Percentiles rank a stretch among this genome's conserved stretches.
These are phyloP conservation scores for Aotus griseimembra DNA, from an alignment of 2,797 vertebrate species.

Conservation along the genomic window DNA sequence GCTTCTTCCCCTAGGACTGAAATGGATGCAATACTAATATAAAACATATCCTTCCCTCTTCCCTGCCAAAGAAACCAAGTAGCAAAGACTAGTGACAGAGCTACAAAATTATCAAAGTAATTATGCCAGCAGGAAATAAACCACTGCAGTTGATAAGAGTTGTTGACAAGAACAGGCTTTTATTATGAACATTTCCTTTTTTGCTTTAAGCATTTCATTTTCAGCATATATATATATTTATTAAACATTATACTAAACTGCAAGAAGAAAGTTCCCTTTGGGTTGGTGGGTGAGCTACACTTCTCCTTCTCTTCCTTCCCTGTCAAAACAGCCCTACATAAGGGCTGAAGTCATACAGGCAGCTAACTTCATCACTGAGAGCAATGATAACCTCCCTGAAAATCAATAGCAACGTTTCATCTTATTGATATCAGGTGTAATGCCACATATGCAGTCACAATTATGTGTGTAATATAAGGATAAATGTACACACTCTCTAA, in stretches of 20 bases:
- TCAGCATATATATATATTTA: neutral
- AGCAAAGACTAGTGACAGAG: neutral
- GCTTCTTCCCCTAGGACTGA: neutral
- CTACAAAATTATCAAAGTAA: neutral
- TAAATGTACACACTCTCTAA: neutral
- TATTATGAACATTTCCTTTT: neutral
- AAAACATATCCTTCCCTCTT: neutral
- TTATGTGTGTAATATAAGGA: no score
- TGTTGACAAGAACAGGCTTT: neutral
- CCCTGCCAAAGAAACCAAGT: neutral
- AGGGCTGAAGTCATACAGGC: neutral
- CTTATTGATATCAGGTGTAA: neutral
- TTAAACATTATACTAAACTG: neutral
- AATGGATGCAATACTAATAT: neutral
- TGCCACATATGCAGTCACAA: neutral
- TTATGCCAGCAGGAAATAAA: neutral
- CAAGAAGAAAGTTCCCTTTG: neutral
- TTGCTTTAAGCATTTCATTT: neutral
- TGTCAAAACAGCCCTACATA: neutral
- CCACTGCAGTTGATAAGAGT: neutral
- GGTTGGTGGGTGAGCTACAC: neutral
- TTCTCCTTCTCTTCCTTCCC: neutral
- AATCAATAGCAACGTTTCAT: neutral
- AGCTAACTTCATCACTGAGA: neutral
- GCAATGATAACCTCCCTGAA: neutral